Evolutionary conservation across 2,888 invertebrate genomes (phyloP), one percentile per base, ranked within the genome.

Genomic region (Bembecia ichneumoniformis): DNA sequence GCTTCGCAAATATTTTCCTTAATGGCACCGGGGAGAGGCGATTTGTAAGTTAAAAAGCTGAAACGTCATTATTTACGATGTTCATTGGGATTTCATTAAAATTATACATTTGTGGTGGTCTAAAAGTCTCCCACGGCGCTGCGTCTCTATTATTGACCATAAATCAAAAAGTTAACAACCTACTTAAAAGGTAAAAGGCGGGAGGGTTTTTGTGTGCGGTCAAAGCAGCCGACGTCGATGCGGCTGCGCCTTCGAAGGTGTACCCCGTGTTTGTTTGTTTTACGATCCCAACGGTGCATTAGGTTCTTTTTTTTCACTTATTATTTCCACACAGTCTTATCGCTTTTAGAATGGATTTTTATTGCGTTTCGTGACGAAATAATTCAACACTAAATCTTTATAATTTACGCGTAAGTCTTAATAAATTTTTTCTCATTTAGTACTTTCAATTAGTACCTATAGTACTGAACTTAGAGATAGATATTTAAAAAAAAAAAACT

Each of bases 151-250:
- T 87, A 86, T 86, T 84, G 83, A 78, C 77, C 80, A 83, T 87
- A 86, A 87, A 87, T 87, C 87, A 86, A 86, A 87, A 87, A 82
- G 82, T 86, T 87, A 87, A 87, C 87, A 86, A 87, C 87, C 82
- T 86, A 82, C 84, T 86, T 86, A 87, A 84, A 84, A 87, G 84
- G 79, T 78, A 77, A 73, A 28, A 73, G 77, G 71, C 74, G 80
- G 79, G 73, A 75, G 63, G 77, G 83, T 84, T 87, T 87, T 87
- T 84, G 82, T 83, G 64, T 62, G 73, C 57, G 71, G 77, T 84
- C 84, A 86, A 87, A 87, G 83, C 79, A 59, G 60, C 84, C 83
- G 82, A 67, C 81, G 77, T 68, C 74, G 68, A 59, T 62, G 60
- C 65, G 76, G 74, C 77, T 74, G 71, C 74, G 71, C 67, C 74